phyloP scores from a whole-genome alignment of 2,113 vertebrate genomes.

The Campylomormyrus numenius region DNA sequence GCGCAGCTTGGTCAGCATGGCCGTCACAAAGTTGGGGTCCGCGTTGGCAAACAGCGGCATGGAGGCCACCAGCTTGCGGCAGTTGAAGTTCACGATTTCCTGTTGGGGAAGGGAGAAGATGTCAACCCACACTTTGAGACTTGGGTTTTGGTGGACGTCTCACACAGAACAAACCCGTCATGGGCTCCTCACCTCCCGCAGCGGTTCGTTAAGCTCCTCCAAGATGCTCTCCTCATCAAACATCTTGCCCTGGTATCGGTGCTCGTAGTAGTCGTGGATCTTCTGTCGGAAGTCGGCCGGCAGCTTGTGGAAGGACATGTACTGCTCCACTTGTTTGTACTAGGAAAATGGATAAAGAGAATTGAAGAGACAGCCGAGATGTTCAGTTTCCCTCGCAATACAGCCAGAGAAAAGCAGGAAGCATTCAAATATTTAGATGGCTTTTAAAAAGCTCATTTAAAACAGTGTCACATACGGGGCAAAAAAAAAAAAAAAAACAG shows the following conservation, averaged over 20 bases:
- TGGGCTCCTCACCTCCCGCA: conserved; percentile 70
- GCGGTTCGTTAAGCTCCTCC: conserved; percentile 86
- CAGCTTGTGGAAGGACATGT: conserved; percentile 99
- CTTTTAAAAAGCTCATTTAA: not conserved
- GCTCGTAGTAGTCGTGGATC: conserved; percentile 96
- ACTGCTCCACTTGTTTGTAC: conserved; percentile 99
- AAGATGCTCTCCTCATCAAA: conserved; percentile 97
- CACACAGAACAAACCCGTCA: not conserved
- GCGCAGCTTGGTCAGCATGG: conserved; percentile 92
- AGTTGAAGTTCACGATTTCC: conserved; percentile 98
- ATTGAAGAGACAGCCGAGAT: not conserved
- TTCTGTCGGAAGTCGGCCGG: conserved; percentile 91
- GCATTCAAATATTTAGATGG: not conserved
- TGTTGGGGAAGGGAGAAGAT: conserved; percentile 33
- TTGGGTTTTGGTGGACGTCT: not conserved
- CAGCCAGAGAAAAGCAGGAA: not conserved
- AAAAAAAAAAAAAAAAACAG: not conserved
- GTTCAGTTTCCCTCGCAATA: not conserved
- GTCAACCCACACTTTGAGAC: not conserved
- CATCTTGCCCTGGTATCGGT: conserved; percentile 98
- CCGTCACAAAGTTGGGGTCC: conserved; percentile 93
- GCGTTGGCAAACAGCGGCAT: conserved; percentile 97
- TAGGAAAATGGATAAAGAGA: conserved; percentile 36
- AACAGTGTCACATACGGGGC: not conserved
- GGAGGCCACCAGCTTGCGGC: conserved; percentile 92